Evolutionary conservation across 2,797 vertebrate genomes (phyloP), one percentile per base, ranked within the genome.

Genomic region (Triplophysa yarkandensis): DNA sequence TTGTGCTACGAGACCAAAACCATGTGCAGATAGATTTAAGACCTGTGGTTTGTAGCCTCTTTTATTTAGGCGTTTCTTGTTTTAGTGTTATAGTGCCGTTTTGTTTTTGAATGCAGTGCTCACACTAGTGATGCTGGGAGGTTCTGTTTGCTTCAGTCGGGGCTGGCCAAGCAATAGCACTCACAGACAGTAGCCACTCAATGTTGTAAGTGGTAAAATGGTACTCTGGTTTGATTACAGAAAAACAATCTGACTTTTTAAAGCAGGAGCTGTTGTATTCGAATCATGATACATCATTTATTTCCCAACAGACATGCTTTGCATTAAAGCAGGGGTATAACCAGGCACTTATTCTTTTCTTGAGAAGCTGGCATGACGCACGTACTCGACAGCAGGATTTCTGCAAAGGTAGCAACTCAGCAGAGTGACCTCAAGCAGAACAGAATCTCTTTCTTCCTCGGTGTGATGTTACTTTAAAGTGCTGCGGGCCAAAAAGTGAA

Each of bases 201-300:
- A 57, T 77, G 46, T 46, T 17, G 43, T 4, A 66, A 80, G 78
- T 80, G 62, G 44, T 70, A 62, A 60, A 71, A 74, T 55, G 55
- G 44, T 63, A 67, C 27, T 68, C 74, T 74, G 54, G 58, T 48
- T 75, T 73, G 60, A 58, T 76, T 80, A 68, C 10, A 46, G 70
- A 71, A 60, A 60, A 69, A 75, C 50, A 46, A 46, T 72, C 60
- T 66, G 44, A 78, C 66, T 34, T 36, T 70, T 66, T 80, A 64
- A 39, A 13, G 76, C 52, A 70, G 73, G 46, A 44, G 64, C 74
- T 75, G 73, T 80, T 82, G 80, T 80, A 63, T 72, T 66, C 63
- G 74, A 44, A 70, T 84, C 75, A 75, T 39, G 30, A 82, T 84
- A 77, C 80, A 82, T 79, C 70, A 84, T 84, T 82, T 77, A 84